Percentiles rank a stretch among this genome's conserved stretches.
Evolutionary conservation across 2,113 vertebrate species (phyloP).

Genomic region (Poeciliopsis occidentalis): DNA sequence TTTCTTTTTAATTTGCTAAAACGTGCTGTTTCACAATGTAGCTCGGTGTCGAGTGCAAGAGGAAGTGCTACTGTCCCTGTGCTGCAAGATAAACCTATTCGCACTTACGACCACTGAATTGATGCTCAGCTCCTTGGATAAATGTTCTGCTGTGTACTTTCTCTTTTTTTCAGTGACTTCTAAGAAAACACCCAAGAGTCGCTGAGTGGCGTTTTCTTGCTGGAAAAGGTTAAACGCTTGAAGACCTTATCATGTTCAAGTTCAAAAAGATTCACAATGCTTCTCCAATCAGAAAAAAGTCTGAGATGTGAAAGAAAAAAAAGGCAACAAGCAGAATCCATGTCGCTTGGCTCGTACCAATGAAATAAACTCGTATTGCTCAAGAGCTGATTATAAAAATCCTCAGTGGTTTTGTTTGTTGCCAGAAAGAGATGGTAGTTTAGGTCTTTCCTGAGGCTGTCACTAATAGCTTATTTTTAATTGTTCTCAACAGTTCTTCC

Average conservation of each 20-base stretch:
- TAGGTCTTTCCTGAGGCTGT: neutral
- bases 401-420: no score
- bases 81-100: constrained; percentile 2
- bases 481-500: no score
- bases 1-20: neutral
- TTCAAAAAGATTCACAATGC: neutral
- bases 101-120: neutral
- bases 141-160: neutral
- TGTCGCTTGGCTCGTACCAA: no score
- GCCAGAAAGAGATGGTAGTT: no score
- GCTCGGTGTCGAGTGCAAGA: constrained; percentile 13
- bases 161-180: neutral
- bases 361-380: neutral
- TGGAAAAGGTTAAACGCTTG: neutral
- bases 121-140: neutral
- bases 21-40: constrained; percentile 2
- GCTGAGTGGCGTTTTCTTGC: neutral
- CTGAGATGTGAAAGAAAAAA: neutral
- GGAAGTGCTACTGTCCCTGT: constrained; percentile 9
- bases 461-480: neutral
- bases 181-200: rapidly evolving
- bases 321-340: neutral
- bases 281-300: no score
- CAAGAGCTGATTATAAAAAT: no score
- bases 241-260: neutral